phyloP scores from a whole-genome alignment of 2,888 invertebrate species.

The Entomobrya multifasciata region DNA sequence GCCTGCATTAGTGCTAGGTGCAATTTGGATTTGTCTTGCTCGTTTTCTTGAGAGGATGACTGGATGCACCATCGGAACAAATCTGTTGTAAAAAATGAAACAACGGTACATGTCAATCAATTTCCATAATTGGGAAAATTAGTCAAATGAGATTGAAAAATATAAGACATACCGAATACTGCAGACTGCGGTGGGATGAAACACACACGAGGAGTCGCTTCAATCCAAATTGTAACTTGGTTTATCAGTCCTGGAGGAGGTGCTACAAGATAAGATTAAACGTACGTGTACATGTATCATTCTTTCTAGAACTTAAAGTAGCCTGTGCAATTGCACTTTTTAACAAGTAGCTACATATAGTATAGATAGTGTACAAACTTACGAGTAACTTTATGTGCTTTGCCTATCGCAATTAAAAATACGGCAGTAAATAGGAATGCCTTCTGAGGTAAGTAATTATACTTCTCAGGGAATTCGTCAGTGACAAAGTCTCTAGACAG shows the following conservation, averaged over 20 bases:
- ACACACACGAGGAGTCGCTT: conserved; percentile 75
- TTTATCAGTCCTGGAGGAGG: conserved; percentile 72
- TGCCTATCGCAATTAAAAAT: conserved; percentile 74
- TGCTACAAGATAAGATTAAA: conserved; percentile 46
- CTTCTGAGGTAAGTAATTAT: conserved; percentile 71
- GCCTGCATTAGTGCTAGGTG: conserved; percentile 76
- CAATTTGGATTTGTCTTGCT: conserved; percentile 71
- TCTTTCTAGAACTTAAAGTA: no score
- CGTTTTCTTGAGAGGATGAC: conserved; percentile 33
- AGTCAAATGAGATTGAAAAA: conserved; percentile 7
- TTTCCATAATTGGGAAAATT: conserved; percentile 6
- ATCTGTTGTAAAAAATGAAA: conserved; percentile 60
- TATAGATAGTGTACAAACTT: not conserved
- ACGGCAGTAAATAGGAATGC: conserved; percentile 73
- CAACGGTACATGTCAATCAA: not conserved
- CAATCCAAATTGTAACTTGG: conserved; percentile 76
- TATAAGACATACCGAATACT: conserved; percentile 75
- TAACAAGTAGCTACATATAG: not conserved
- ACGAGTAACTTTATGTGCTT: conserved; percentile 68
- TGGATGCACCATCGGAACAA: conserved; percentile 76
- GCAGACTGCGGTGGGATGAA: conserved; percentile 78
- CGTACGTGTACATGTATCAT: not conserved
- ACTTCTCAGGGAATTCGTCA: conserved; percentile 72
- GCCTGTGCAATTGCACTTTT: not conserved
- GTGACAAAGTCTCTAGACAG: conserved; percentile 74